phyloP scores from a whole-genome alignment of 2,113 vertebrate genomes.

The Fulmarus glacialis region DNA sequence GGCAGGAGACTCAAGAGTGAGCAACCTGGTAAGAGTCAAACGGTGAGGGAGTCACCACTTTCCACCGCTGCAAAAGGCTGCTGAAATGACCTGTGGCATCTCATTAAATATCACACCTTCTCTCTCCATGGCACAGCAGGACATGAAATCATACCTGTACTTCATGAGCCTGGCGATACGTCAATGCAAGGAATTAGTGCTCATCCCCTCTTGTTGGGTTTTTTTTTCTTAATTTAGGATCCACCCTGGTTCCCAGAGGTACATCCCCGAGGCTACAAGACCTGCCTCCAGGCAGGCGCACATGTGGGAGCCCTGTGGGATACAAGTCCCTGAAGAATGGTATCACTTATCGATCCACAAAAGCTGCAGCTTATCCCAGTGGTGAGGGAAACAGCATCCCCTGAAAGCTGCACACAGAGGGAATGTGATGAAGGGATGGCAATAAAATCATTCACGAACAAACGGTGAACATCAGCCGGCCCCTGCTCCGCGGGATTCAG shows the following conservation, averaged over 20 bases:
- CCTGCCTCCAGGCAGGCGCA: neutral
- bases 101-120: neutral
- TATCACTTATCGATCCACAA: neutral
- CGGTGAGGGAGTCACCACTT: neutral
- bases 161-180: neutral
- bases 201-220: neutral
- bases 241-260: neutral
- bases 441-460: rapidly evolving
- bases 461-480: rapidly evolving
- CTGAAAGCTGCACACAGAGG: neutral
- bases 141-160: neutral
- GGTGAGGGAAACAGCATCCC: neutral
- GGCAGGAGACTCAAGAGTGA: neutral
- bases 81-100: neutral
- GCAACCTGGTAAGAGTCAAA: neutral
- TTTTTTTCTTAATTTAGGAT: neutral
- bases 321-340: neutral
- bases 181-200: neutral
- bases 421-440: neutral
- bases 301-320: neutral
- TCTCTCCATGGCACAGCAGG: neutral
- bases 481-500: neutral
- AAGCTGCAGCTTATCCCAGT: neutral
- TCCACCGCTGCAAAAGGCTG: neutral
- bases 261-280: neutral